phyloP scores from a whole-genome alignment of 2,113 vertebrate species.

The Pandion haliaetus region DNA sequence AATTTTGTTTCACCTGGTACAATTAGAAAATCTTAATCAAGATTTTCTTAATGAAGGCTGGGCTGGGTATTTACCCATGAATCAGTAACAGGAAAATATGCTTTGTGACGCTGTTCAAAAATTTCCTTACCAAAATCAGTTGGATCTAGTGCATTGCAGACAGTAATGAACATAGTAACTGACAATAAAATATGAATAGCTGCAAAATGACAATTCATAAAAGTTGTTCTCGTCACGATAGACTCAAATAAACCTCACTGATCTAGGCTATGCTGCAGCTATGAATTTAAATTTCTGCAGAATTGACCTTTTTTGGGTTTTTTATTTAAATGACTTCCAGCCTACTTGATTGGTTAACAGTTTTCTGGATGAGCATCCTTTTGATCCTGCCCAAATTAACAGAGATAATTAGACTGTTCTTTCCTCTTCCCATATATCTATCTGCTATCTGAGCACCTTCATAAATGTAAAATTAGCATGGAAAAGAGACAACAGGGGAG shows the following conservation, averaged over 20 bases:
- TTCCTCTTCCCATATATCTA: not conserved
- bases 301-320: not conserved
- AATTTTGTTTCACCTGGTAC: not conserved
- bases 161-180: not conserved
- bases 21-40: not conserved
- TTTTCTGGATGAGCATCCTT: not conserved
- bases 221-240: not conserved
- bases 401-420: not conserved
- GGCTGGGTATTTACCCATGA: not conserved
- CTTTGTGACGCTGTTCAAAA: not conserved
- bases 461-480: conserved; percentile 1
- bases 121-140: not conserved
- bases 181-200: conserved; percentile 32
- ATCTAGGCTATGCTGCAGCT: not conserved
- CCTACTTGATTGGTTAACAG: not conserved
- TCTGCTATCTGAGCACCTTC: not conserved
- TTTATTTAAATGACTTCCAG: not conserved
- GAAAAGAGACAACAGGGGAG: not conserved
- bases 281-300: not conserved
- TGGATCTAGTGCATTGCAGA: not conserved
- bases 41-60: not conserved
- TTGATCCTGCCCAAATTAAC: not conserved
- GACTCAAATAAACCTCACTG: not conserved
- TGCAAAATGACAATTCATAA: conserved; percentile 14
- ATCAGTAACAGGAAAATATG: not conserved